Base-by-base conservation (phyloP, 2,113 vertebrate species). In the Mirounga angustirostris region DNA sequence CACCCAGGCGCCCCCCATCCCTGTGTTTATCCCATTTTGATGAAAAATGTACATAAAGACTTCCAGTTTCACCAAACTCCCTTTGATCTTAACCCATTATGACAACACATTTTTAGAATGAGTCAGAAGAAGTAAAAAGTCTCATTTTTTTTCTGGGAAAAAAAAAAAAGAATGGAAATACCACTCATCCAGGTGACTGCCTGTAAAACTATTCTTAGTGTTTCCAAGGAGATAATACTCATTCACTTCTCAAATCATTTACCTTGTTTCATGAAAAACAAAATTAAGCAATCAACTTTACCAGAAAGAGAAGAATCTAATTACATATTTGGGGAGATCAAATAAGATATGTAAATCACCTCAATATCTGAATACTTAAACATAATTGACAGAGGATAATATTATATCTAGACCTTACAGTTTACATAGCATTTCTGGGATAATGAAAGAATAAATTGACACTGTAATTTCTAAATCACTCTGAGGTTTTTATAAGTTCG, bases 381-480 rank as follows among this genome's bases (percentile, higher is more conserved):
- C 36, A 52, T 69, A 79, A 80, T 94, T 96, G 83, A 84, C 28
- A 92, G 2, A 10, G 36, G 30, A 30, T 92, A 76, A 78, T 93
- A 79, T 71, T 95, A 73, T 78, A 82, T 46, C 69, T 93, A 86
- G 63, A 86, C 26, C 67, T 95, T 93, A 82, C 15, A 85, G 54
- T 91, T 96, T 93, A 21, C 33, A 5, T 91, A 63, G 26, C 93
- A 19, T 97, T 96, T 82, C 74, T 88, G 33, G 30, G 33, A 63
- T 94, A 92, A 80, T 84, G 65, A 84, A 93, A 96, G 65, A 96
- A 78, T 94, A 92, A 95, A 58, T 59, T 85, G 84, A 76, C 11
- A 76, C 9, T 82, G 18, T 93, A 85, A 94, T 92, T 97, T 94
- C 83, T 81, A 80, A 94, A 63, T 96, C 40, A 58, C 50, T 94